Evolutionary conservation across 2,888 invertebrate species (phyloP), one percentile per base, ranked within the genome.

Genomic region (Napeogenes inachia): DNA sequence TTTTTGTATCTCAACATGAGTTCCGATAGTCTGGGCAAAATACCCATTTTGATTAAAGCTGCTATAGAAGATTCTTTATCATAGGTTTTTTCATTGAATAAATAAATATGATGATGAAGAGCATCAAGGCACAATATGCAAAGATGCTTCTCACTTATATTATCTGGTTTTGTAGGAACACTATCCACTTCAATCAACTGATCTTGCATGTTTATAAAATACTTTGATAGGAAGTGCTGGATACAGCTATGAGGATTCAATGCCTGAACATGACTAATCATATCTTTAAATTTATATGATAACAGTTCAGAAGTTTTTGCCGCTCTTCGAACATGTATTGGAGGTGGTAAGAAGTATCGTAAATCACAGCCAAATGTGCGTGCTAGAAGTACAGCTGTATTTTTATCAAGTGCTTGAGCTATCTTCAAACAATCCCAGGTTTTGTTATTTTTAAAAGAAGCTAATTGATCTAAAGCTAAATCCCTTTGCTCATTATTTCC

Each of bases 301-400:
- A 92, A 78, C 6, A 91, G 75, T 71, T 92, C 84, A 0, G 75
- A 70, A 60, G 77, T 77, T 56, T 73, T 76, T 12, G 80, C 89
- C 12, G 81, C 88, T 74, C 81, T 80, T 8, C 89, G 77, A 0
- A 90, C 85, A 64, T 89, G 87, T 54, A 92, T 84, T 0, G 94
- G 94, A 4, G 96, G 94, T 8, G 94, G 93, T 47, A 95, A 81
- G 76, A 97, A 97, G 79, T 95, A 94, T 59, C 95, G 91, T 13
- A 92, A 82, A 82, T 97, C 95, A 3, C 93, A 94, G 50, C 93
- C 92, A 47, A 87, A 82, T 2, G 93, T 93, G 70, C 97, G 91
- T 0, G 97, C 97, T 58, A 98, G 87, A 2, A 94, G 93, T 0
- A 96, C 93, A 2, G 96, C 94, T 0, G 96, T 96, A 70, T 92